Base-by-base conservation (phyloP, 2,888 invertebrate species). In the Scaeva pyrastri region DNA sequence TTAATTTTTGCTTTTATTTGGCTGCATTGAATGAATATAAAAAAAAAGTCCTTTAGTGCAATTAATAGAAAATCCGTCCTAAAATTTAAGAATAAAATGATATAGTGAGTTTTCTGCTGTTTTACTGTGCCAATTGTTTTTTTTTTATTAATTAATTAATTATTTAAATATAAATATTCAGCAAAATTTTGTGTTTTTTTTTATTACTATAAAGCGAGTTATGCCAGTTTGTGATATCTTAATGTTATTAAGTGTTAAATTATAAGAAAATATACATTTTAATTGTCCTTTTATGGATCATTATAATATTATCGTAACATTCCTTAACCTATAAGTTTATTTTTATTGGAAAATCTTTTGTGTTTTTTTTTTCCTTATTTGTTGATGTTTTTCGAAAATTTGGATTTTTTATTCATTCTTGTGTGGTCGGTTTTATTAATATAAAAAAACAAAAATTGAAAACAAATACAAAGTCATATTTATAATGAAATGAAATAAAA, bases 1-100 rank as follows among this genome's bases (percentile, higher is more conserved):
- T 74, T 66, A 82, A 60, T 73, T 86, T 85, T 82, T 75, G 62
- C 78, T 76, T 83, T 77, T 58, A 77, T 75, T 86, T 86, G 88
- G 88, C 88, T 88, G 88, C 88, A 88, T 88, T 88, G 88, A 88
- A 88, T 88, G 78, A 87, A 52, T n/a, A 62, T 31, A 68, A 50
- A 62, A 70, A 36, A 58, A 82, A 77, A 83, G 75, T 83, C 77
- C 87, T 79, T 64, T 83, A 79, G 78, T 75, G 82, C 75, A 87
- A 87, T 79, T 87, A 31, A 66, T 66, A 75, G 75, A 83, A 75
- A 87, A 73, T 87, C 87, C 87, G 87, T 87, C 87, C 87, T 87
- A 58, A 87, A 64, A 83, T 36, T 66, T 78, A 83, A 79, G 60
- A 72, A 79, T 52, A 50, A 77, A 75, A 79, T 66, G 45, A 83